phyloP scores from a whole-genome alignment of 2,797 vertebrate species.

The Dendrocincla tyrannina region DNA sequence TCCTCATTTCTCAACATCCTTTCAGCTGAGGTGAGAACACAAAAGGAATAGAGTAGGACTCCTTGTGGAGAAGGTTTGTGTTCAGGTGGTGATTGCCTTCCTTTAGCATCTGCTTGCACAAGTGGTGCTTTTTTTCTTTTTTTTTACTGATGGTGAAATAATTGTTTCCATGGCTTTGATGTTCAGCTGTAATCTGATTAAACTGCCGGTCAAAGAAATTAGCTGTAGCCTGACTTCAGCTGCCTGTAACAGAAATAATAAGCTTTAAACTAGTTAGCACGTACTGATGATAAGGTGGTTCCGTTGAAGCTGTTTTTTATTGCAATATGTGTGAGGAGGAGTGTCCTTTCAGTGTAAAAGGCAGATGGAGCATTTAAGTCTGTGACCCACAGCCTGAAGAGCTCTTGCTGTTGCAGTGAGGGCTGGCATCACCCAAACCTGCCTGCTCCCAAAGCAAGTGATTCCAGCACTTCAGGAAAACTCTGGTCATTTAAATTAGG shows the following conservation, averaged over 20 bases:
- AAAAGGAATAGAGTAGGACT: background rate
- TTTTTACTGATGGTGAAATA: background rate
- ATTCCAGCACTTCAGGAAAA: background rate
- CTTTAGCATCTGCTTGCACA: background rate
- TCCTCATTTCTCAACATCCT: background rate
- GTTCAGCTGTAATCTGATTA: background rate
- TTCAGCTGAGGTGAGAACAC: background rate
- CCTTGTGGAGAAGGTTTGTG: background rate
- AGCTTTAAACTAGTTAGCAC: background rate
- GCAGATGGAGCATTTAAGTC: background rate
- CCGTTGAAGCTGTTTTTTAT: background rate
- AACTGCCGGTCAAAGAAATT: background rate
- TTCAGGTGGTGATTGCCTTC: background rate
- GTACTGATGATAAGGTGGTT: background rate
- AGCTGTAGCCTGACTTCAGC: background rate
- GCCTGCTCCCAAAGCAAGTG: background rate
- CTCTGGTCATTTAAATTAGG: fast-evolving
- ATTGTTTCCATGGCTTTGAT: background rate
- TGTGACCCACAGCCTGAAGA: background rate
- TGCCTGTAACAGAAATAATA: background rate
- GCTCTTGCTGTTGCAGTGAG: background rate
- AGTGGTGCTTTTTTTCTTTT: background rate
- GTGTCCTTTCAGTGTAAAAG: background rate
- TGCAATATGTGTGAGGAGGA: background rate
- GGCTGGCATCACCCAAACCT: background rate